Conservation (phyloP, 2,888 invertebrate species). For the Neoscelio sp. region DNA sequence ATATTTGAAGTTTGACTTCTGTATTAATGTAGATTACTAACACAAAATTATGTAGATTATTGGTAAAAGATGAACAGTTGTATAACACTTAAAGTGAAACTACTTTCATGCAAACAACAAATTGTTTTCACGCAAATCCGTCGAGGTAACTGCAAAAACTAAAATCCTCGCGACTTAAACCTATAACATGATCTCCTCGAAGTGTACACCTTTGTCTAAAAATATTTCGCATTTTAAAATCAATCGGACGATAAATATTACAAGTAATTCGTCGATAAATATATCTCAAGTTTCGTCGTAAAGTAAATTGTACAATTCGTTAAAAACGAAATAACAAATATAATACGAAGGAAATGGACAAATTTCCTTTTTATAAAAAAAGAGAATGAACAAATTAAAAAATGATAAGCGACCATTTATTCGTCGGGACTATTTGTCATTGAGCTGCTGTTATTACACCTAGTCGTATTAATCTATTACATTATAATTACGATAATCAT, state of each 20-base stretch:
- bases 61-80: no score
- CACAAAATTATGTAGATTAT: no score
- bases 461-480: slow-evolving; percentile 74
- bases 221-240: slow-evolving; percentile 35
- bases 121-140: slow-evolving; percentile 28
- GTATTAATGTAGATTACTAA: no score
- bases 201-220: slow-evolving; percentile 30
- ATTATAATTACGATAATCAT: slow-evolving; percentile 72
- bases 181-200: slow-evolving; percentile 8
- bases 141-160: slow-evolving; percentile 11
- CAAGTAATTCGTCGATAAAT: slow-evolving; percentile 17
- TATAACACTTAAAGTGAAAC: no score
- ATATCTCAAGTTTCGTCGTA: neutral
- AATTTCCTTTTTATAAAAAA: neutral
- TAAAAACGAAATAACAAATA: no score
- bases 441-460: slow-evolving; percentile 80
- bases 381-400: slow-evolving; percentile 10
- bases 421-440: slow-evolving; percentile 74
- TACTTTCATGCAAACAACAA: neutral
- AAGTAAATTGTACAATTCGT: neutral
- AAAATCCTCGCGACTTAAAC: slow-evolving; percentile 24
- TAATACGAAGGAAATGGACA: no score
- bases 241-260: slow-evolving; percentile 31
- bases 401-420: slow-evolving; percentile 23
- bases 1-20: slow-evolving; percentile 11